Percentiles rank a stretch among this genome's conserved stretches.
These are phyloP conservation scores for Hylaeus volcanicus DNA, from an alignment of 1,140 invertebrate species.

Conservation along the genomic window DNA sequence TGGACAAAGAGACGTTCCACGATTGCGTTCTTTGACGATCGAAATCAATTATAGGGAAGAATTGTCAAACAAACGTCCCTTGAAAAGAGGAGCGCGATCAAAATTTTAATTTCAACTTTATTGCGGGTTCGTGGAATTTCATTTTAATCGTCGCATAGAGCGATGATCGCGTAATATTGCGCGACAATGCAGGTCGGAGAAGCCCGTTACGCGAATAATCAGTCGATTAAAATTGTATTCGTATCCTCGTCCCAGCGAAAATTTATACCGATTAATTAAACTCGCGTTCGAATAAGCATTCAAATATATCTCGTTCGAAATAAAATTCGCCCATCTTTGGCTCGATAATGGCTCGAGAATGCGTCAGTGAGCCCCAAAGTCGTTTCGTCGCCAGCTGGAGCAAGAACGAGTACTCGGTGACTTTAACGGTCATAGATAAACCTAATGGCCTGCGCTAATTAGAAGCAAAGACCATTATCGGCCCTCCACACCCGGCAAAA, in stretches of 20 bases:
- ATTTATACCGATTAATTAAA: too few species aligned
- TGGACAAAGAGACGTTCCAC: constrained; percentile 16
- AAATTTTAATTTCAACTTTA: constrained; percentile 38
- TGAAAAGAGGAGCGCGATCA: not conserved
- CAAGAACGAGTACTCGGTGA: constrained; percentile 45
- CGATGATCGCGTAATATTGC: constrained; percentile 25
- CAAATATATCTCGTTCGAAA: too few species aligned
- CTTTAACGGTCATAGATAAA: constrained; percentile 58
- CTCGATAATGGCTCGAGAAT: constrained; percentile 18
- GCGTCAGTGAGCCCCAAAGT: constrained; percentile 35
- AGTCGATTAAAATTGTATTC: too few species aligned
- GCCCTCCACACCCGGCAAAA: constrained; percentile 38
- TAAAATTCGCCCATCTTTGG: not conserved
- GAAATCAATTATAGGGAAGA: constrained; percentile 33
- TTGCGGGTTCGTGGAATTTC: constrained; percentile 10
- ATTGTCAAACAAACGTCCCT: constrained; percentile 12
- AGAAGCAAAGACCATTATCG: constrained; percentile 60
- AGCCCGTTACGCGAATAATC: too few species aligned
- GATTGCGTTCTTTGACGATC: constrained; percentile 10
- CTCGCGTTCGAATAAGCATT: too few species aligned
- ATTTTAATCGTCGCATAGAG: constrained; percentile 28
- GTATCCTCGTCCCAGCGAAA: too few species aligned
- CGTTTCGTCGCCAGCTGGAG: constrained; percentile 15
- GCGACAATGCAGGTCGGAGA: not conserved
- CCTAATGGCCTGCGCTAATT: constrained; percentile 61